Percentiles rank a stretch among this genome's conserved stretches.
Conservation (phyloP, 2,113 vertebrate species). For the Dasypus novemcinctus region DNA sequence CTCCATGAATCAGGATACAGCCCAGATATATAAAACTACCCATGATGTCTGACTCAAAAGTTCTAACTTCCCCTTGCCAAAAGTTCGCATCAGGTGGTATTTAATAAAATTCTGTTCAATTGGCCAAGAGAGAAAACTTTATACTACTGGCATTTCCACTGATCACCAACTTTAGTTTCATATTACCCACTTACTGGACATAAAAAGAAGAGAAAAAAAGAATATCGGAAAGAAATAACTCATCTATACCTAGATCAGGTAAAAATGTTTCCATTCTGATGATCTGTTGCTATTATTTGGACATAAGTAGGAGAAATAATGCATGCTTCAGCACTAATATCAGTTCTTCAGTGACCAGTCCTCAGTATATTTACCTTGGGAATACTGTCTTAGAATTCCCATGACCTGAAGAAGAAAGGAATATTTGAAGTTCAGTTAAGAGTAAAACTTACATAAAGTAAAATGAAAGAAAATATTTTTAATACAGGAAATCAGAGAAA, state of each 20-base stretch:
- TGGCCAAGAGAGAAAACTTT: background rate
- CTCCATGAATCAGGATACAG: background rate
- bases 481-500: background rate
- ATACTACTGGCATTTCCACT: background rate
- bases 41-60: background rate
- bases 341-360: background rate
- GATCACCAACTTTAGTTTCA: background rate
- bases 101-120: background rate
- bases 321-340: background rate
- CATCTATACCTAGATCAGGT: background rate
- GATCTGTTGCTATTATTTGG: background rate
- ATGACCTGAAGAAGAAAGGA: background rate
- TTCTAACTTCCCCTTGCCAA: background rate
- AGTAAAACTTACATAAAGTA: background rate
- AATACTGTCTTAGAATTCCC: constrained; percentile 31
- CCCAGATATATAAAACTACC: no score
- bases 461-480: background rate
- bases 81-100: background rate
- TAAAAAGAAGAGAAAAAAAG: background rate
- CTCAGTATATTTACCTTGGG: background rate
- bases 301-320: background rate
- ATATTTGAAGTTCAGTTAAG: background rate
- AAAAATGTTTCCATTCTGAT: background rate
- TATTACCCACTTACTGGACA: background rate
- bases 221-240: background rate